Evolutionary conservation across 35 echinoderm and acorn worm genomes (phyloP).

Genomic region (Holothuria glaberrima): DNA sequence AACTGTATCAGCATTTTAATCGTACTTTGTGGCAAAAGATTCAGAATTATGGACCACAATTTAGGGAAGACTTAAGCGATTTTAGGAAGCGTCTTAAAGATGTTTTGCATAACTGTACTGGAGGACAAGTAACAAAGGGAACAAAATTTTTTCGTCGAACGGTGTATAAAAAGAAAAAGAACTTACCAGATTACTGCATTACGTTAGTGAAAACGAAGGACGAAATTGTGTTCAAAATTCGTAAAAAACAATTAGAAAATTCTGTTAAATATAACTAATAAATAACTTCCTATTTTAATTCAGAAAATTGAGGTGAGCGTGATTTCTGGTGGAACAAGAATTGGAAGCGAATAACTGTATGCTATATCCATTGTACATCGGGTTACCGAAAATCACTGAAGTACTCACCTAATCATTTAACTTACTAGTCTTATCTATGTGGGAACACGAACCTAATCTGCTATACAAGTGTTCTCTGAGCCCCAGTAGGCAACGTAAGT

Average conservation of each 20-base stretch:
- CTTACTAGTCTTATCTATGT: too few species aligned
- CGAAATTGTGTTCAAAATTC: slow-evolving; percentile 29
- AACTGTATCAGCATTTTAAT: slow-evolving; percentile 86
- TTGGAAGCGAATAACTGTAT: too few species aligned
- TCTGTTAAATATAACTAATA: too few species aligned
- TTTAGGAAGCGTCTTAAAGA: slow-evolving; percentile 53
- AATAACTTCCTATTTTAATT: too few species aligned
- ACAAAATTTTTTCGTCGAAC: not conserved
- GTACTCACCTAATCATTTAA: too few species aligned
- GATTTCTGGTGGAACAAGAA: too few species aligned
- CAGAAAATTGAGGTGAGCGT: too few species aligned
- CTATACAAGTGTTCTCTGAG: too few species aligned
- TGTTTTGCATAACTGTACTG: not conserved
- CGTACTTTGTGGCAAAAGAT: slow-evolving; percentile 85
- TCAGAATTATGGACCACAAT: slow-evolving; percentile 70
- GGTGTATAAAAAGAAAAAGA: slow-evolving; percentile 6
- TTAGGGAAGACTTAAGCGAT: slow-evolving; percentile 64
- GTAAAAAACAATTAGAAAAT: not conserved
- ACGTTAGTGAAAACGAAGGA: slow-evolving; percentile 11
- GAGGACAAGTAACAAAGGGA: not conserved
- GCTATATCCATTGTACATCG: too few species aligned
- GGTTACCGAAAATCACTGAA: too few species aligned
- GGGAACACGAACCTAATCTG: too few species aligned
- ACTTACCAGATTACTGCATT: not conserved
- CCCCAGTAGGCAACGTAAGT: too few species aligned